Base-by-base conservation (phyloP, 2,797 vertebrate genomes). In the Corythornis leucogaster region DNA sequence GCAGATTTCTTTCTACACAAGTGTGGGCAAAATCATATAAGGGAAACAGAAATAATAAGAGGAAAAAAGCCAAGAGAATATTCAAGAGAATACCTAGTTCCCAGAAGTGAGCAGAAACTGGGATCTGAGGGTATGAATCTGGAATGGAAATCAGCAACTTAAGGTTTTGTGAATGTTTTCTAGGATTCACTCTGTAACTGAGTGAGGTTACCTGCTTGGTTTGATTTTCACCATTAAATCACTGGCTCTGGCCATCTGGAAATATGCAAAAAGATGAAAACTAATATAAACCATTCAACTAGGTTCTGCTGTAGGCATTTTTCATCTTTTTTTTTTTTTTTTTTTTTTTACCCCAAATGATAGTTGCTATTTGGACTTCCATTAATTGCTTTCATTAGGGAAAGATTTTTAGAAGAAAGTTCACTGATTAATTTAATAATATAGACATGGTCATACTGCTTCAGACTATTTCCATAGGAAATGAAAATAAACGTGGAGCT, bases 201-300 rank as follows among this genome's bases (percentile, higher is more conserved):
- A 2, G 8, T 26, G 38, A 73, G 10, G 15, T 48, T 40, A 38
- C 3, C 6, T 1, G 2, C 3, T 73, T 21, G 11, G 11, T 88
- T 87, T 48, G 7, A 6, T 62, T n/a, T 9, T 88, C 66, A 9
- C 11, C 8, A 7, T 7, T 50, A 7, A 1, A 3, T 35, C 19
- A 24, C 7, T 30, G 13, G 5, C 18, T 64, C 64, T 28, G 7
- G 6, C 21, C 11, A 10, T 28, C 28, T 35, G 62, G n/a, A 74
- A 28, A 62, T 1, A 15, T 12, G 20, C 2, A 30, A 46, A 24
- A 62, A 45, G 5, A 20, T 38, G 4, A 10, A 71, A 64, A 3
- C 2, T 58, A 18, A 8, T 46, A 6, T 9, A 22, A 38, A 68
- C 31, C 55, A 42, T 1, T 40, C 5, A 17, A 1, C 0, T 30